Evolutionary conservation across 2,888 invertebrate genomes (phyloP), one percentile per base, ranked within the genome.

Genomic region (Aphodius sticticus): DNA sequence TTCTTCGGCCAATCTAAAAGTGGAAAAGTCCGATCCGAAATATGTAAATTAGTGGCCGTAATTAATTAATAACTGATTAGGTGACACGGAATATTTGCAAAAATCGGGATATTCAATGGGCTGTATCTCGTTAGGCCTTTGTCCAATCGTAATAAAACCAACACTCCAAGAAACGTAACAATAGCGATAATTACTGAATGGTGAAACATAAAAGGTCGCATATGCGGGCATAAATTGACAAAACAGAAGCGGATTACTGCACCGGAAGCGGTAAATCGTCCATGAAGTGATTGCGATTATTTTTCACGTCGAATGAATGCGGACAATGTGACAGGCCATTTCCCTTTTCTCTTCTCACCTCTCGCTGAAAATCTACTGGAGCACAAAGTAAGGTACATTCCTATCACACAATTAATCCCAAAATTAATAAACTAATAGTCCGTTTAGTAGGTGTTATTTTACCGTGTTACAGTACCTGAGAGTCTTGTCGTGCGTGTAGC

Each of bases 291-390:
- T 12, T 53, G 53, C 53, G 53, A 53, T 53, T 53, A 53, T 53
- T 53, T 53, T 53, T 53, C 53, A 53, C 53, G 9, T 53, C 53
- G 53, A 3, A 53, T 53, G 1, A 26, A 53, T 53, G 53, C 53
- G 12, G 53, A 53, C 53, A 5, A 53, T 53, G 53, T 53, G 53
- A 53, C 53, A 53, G 53, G 53, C 53, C 53, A 53, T 26, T 14
- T 74, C 16, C n/a, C 35, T 26, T 74, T 37, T 74, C 37, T 26
- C 74, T 26, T 26, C 14, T 74, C 74, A 9, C n/a, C n/a, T 74
- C 6, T 9, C 14, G 35, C 12, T 74, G 6, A 74, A 74, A 26
- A 53, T 12, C 53, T 53, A 53, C 9, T 12, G 53, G 12, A 53
- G 1, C 53, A 53, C 12, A 53, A 7, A 53, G 53, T 53, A 12